A percentile compares a stretch with the other conserved stretches of the same genome.
Evolutionary conservation across 23 tunicate genomes (phyloP).

Genomic region (Clavelina lepadiformis): DNA sequence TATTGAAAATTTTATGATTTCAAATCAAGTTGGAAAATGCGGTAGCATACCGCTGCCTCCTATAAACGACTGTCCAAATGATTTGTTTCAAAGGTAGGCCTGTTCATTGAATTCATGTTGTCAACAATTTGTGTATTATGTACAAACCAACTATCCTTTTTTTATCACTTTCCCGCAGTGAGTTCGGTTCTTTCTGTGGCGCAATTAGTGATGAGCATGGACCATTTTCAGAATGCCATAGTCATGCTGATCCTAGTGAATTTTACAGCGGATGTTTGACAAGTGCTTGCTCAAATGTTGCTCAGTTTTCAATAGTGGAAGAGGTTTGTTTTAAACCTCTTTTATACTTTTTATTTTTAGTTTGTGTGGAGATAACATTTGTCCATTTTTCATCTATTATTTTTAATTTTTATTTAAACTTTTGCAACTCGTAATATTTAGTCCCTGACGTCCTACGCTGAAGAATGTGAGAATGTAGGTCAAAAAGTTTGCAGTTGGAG

Average conservation of each 20-base stretch:
- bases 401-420: too few species aligned
- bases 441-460: constrained; percentile 23
- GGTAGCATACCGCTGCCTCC: constrained; percentile 13
- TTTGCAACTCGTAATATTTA: constrained; percentile 2
- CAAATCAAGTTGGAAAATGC: constrained; percentile 20
- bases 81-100: constrained; percentile 10
- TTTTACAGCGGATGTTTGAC: constrained; percentile 2
- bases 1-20: constrained; percentile 6
- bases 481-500: constrained; percentile 20
- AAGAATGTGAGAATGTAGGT: constrained; percentile 18
- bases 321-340: too few species aligned
- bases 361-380: too few species aligned
- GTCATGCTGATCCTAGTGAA: constrained; percentile 1
- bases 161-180: constrained; percentile 16
- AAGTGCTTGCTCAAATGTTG: constrained; percentile 9
- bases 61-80: constrained; percentile 38
- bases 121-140: too few species aligned
- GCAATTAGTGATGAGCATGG: constrained; percentile 35
- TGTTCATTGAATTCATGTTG: background rate
- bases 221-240: constrained; percentile 36
- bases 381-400: too few species aligned
- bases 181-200: constrained; percentile 11
- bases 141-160: too few species aligned
- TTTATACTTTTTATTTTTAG: too few species aligned
- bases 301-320: constrained; percentile 17